Conservation (phyloP, 2,888 invertebrate species). For the Euplagia quadripunctaria region DNA sequence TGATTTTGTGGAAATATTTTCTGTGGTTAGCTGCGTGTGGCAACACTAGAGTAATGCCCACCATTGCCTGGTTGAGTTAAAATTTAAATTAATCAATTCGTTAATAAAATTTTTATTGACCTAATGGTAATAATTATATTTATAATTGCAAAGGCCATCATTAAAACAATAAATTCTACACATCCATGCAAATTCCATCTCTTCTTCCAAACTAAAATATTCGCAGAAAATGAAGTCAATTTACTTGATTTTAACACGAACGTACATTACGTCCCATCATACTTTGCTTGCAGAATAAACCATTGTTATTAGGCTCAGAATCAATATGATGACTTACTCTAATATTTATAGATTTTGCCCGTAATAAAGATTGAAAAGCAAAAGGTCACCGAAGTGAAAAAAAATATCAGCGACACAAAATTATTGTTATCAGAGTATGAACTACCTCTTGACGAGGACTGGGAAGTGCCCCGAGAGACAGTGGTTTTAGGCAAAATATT, state of each 20-base stretch:
- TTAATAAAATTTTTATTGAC: too few relatives aligned
- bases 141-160: too few relatives aligned
- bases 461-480: conserved; percentile 96
- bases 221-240: background rate
- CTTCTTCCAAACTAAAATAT: background rate
- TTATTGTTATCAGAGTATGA: conserved; percentile 96
- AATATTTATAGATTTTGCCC: conserved; percentile 91
- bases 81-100: too few relatives aligned
- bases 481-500: conserved; percentile 93
- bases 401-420: conserved; percentile 89
- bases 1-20: too few relatives aligned
- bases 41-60: too few relatives aligned
- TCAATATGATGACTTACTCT: background rate
- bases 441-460: conserved; percentile 96
- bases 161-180: background rate
- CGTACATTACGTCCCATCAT: background rate
- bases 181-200: background rate
- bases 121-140: too few relatives aligned
- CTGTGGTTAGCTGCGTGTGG: too few relatives aligned
- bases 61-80: too few relatives aligned
- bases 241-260: background rate
- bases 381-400: conserved; percentile 90
- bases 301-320: too few relatives aligned
- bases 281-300: background rate
- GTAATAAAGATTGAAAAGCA: conserved; percentile 97